Conservation (phyloP, 1,140 invertebrate species). For the Ctenoplectra terminalis region DNA sequence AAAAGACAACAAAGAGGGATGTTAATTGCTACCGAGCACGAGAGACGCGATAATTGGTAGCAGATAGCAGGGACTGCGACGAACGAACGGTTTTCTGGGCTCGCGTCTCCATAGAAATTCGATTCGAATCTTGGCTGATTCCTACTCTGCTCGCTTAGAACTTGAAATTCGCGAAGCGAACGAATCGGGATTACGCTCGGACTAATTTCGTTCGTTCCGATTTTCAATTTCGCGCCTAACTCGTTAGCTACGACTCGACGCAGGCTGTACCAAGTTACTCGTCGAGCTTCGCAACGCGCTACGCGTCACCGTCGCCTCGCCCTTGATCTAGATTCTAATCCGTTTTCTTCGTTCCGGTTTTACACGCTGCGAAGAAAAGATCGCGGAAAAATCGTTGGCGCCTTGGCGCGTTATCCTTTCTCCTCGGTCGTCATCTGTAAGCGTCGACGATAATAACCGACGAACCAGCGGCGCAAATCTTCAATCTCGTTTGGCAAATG, state of each 20-base stretch:
- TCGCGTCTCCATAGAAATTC: conserved; percentile 36
- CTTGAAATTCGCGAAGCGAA: neutral
- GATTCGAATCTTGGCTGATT: conserved; percentile 34
- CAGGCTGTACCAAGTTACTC: too few relatives aligned
- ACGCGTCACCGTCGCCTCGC: neutral
- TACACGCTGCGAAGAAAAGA: neutral
- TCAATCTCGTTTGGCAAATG: conserved; percentile 71
- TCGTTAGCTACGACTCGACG: neutral
- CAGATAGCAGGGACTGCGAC: conserved; percentile 9
- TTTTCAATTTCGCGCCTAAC: neutral
- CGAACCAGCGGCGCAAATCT: conserved; percentile 59
- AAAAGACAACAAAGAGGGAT: conserved; percentile 49
- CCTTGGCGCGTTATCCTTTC: conserved; percentile 29
- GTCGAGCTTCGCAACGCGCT: neutral
- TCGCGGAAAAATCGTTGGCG: neutral
- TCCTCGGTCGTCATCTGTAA: conserved; percentile 47
- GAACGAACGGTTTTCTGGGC: conserved; percentile 23
- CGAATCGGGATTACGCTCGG: neutral
- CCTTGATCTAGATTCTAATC: neutral
- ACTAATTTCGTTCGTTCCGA: neutral
- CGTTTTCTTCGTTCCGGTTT: neutral
- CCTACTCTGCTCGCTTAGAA: neutral
- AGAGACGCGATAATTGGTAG: conserved; percentile 35
- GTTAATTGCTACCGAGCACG: conserved; percentile 51
- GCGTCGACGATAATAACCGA: conserved; percentile 68